Evolutionary conservation across 2,113 vertebrate genomes (phyloP), one percentile per base, ranked within the genome.

Genomic region (Prochilodus magdalenae): DNA sequence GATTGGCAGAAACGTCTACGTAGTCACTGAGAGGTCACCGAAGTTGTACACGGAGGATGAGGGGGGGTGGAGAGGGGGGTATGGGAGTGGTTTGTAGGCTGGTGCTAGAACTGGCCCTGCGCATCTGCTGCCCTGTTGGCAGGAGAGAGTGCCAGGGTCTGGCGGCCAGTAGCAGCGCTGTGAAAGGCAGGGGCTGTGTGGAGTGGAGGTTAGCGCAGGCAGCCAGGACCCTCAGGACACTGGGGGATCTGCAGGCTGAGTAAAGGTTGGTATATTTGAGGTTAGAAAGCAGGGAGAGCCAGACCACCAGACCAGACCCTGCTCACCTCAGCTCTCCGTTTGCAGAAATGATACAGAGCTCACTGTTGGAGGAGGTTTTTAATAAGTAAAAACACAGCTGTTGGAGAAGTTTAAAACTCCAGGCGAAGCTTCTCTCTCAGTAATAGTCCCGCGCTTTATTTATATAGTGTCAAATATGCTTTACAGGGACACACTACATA

Each of bases 191-290:
- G 63, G 24, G 65, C 26, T 51, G 75, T 27, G 51, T 44, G 29
- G 70, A 63, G 55, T 4, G 40, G 40, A 60, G 74, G 81, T 83
- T 83, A 77, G 63, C 22, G 8, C 55, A 29, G n/a, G 57, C 81
- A 53, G 75, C 75, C 81, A 83, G 75, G 29, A 66, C 81, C 79
- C 75, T 83, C 57, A 24, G 75, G 74, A 29, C 36, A 26, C 74
- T 62, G 47, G 75, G 57, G 36, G 73, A 66, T 60, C 65, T 60
- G 60, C 73, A 60, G 79, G 70, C 16, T 53, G 73, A 82, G 33
- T 76, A 49, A 71, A 83, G 15, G 4, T 36, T 72, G 40, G 55
- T 63, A 71, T 74, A 66, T 83, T 77, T 72, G 30, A 59, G 36
- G 53, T 24, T n/a, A 51, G 78, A 27, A 49, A 59, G 5, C 29